Evolutionary conservation across 2,888 invertebrate species (phyloP), one percentile per base, ranked within the genome.

Genomic region (Heterodera filipjevi): DNA sequence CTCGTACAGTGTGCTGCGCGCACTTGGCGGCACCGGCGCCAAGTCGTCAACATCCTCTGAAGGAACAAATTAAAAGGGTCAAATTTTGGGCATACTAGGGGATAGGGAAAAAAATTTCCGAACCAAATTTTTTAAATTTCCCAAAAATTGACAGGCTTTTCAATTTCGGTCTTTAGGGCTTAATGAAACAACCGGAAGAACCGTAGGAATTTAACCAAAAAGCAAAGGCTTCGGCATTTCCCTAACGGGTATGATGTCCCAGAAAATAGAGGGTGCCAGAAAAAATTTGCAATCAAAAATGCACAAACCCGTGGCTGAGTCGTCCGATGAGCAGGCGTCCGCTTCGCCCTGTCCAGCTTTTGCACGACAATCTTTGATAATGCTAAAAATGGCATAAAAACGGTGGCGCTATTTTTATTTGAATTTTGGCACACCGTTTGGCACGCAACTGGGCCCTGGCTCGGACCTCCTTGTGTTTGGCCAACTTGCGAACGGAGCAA

Each of bases 391-490:
- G 12, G 6, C 12, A 10, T 16, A 73, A 44, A 22, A 66, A n/a
- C n/a, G n/a, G n/a, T n/a, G n/a, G n/a, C n/a, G n/a, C 46, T 16
- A n/a, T 71, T 71, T 71, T 49, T 6, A 35, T 32, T 19, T 49
- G 16, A n/a, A 64, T n/a, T 30, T 49, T 75, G 19, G 22, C 3
- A 76, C 30, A 76, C 79, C 70, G 49, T 68, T 66, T 39, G 30
- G 79, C 79, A 19, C 79, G 79, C 33, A 77, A 68, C n/a, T 46
- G 53, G 39, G 79, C 79, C 49, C 79, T 64, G 39, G 49, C 68
- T 16, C 68, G 66, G 30, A 79, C 32, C 27, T 72, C 78, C 35
- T 71, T 49, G 32, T 53, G 49, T 19, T 75, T 75, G 22, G 75
- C 75, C 19, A 75, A 53, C 12, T 68, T 66, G 3, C 64, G 19